Evolutionary conservation across 2,113 vertebrate genomes (phyloP).

Genomic region (Nesoenas mayeri): DNA sequence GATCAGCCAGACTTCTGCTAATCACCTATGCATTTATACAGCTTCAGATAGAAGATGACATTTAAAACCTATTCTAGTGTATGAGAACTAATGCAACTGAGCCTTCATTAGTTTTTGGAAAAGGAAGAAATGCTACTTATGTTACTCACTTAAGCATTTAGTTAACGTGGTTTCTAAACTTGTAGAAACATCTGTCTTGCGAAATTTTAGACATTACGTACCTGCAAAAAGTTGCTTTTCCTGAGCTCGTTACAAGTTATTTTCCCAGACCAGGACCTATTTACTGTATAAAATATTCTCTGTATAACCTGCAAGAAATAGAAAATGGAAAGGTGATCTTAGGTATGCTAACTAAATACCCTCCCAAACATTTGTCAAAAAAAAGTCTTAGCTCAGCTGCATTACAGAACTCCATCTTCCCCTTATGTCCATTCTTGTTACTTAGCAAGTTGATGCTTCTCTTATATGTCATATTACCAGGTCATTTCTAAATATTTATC

Average conservation of each 20-base stretch:
- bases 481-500: background rate
- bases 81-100: background rate
- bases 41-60: background rate
- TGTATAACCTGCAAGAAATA: conserved; percentile 86
- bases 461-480: background rate
- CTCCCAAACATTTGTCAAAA: background rate
- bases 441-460: background rate
- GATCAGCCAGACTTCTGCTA: background rate
- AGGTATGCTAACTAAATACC: background rate
- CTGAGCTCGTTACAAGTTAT: conserved; percentile 90
- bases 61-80: background rate
- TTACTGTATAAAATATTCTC: conserved; percentile 96
- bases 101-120: background rate
- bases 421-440: background rate
- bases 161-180: background rate
- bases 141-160: background rate
- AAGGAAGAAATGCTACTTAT: background rate
- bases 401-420: background rate
- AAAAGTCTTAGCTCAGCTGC: background rate
- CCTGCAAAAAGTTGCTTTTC: conserved; percentile 94
- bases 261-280: conserved; percentile 93
- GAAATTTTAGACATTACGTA: conserved; percentile 18
- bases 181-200: background rate
- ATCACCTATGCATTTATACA: background rate
- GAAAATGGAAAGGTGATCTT: background rate